Base-by-base conservation (phyloP, 2,797 vertebrate genomes). In the Allenopithecus nigroviridis region DNA sequence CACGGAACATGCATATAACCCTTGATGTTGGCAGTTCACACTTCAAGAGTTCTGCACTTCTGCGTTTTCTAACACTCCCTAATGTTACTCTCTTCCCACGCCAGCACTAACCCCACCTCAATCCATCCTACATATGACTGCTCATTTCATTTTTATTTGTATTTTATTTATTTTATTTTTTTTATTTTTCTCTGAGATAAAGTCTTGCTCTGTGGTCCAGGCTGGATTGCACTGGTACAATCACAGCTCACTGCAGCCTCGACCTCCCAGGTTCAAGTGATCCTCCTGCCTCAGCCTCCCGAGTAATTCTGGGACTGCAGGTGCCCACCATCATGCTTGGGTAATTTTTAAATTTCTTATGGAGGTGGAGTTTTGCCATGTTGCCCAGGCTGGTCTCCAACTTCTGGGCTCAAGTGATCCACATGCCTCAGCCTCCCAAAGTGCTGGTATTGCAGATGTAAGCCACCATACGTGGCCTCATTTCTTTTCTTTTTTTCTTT, bases 1-100 rank as follows among this genome's bases (percentile, higher is more conserved):
- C 43, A 2, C 12, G 0, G 36, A 30, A 9, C 2, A 14, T 6
- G 2, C 22, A 0, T 5, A 24, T 0, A 19, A n/a, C 11, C 28
- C 6, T 46, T 14, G 12, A 5, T 6, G 2, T 0, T 21, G 11
- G 39, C 16, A 9, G 1, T 36, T 33, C 12, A 5, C 0, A 28
- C n/a, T 19, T 17, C 2, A 2, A 7, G 72, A 36, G 14, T 0
- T 55, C 24, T 9, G 39, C 21, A 8, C 21, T 28, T 0, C 17
- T 39, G 0, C 2, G 50, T 26, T 19, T 76, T 26, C 50, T 5
- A 3, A 50, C 19, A 5, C 8, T 39, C 30, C 7, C 39, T 26
- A 1, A 2, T 21, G 36, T 30, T 4, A 19, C 70, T 2, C 30
- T 36, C 36, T 43, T 30, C 55, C 22, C 8, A 12, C 0, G 1